A percentile compares a stretch with the other conserved stretches of the same genome.
Evolutionary conservation across 1,140 invertebrate species (phyloP).

Genomic region (Harlomillsia oculata): DNA sequence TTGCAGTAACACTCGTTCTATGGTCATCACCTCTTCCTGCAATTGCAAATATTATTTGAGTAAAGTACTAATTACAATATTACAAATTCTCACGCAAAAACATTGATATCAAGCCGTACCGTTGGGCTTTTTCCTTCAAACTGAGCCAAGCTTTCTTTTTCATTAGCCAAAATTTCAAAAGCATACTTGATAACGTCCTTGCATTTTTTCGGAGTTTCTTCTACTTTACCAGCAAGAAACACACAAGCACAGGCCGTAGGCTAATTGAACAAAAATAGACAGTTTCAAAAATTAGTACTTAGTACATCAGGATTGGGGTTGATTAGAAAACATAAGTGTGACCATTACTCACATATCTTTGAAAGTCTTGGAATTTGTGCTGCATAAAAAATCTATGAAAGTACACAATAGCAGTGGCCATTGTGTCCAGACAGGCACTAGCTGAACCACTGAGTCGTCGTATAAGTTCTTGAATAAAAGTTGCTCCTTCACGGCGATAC

Average conservation of each 20-base stretch:
- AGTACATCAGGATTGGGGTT: no score
- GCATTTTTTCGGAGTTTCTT: conserved; percentile 99
- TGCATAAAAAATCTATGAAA: conserved; percentile 90
- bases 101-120: conserved; percentile 38
- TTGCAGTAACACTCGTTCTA: conserved; percentile 92
- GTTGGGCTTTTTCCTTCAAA: conserved; percentile 84
- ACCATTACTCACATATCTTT: conserved; percentile 70
- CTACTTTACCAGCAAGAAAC: conserved; percentile 95
- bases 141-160: conserved; percentile 71
- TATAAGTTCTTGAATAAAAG: conserved; percentile 37
- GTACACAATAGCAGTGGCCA: conserved; percentile 58
- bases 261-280: conserved; percentile 42
- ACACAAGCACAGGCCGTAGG: conserved; percentile 93
- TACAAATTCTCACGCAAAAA: no score
- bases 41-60: no score
- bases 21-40: conserved; percentile 90
- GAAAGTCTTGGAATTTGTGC: conserved; percentile 91
- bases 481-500: conserved; percentile 40
- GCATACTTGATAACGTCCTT: conserved; percentile 92
- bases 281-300: conserved; percentile 8
- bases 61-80: no score
- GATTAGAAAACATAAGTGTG: no score
- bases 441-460: conserved; percentile 48
- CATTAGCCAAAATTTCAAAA: conserved; percentile 63
- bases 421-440: conserved; percentile 60